Conservation (phyloP, 1,140 invertebrate species). For the Ladona fulva region DNA sequence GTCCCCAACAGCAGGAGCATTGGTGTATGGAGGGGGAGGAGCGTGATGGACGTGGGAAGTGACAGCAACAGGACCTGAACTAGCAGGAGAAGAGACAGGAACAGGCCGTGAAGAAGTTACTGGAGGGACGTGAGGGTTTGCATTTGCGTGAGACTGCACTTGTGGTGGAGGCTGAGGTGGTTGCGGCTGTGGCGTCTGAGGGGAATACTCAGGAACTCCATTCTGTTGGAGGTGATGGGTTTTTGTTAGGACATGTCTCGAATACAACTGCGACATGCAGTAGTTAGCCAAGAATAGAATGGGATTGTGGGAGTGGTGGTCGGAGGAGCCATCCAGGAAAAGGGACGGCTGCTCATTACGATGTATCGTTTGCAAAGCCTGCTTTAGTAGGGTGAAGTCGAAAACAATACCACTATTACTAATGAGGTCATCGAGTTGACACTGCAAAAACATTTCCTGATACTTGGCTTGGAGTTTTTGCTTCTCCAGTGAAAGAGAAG, state of each 20-base stretch:
- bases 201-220: conserved; percentile 43
- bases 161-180: conserved; percentile 34
- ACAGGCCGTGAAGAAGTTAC: not conserved
- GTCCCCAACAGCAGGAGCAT: conserved; percentile 29
- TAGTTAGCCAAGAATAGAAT: conserved; percentile 63
- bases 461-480: conserved; percentile 54
- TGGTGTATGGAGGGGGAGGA: conserved; percentile 26
- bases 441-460: conserved; percentile 61
- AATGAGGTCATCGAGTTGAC: conserved; percentile 59
- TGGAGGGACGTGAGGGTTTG: not conserved
- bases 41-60: not conserved
- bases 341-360: conserved; percentile 35
- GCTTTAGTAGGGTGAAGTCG: conserved; percentile 53
- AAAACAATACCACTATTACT: conserved; percentile 53
- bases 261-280: conserved; percentile 62
- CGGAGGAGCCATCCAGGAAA: conserved; percentile 20
- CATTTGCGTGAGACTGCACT: conserved; percentile 21
- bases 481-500: conserved; percentile 48
- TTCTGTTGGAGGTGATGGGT: conserved; percentile 37
- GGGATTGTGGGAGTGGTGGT: conserved; percentile 41
- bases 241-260: conserved; percentile 51
- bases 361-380: conserved; percentile 51
- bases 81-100: not conserved
- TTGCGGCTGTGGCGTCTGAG: conserved; percentile 34
- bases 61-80: not conserved